Evolutionary conservation across 2,797 vertebrate species (phyloP).

Genomic region (Karalla daura): DNA sequence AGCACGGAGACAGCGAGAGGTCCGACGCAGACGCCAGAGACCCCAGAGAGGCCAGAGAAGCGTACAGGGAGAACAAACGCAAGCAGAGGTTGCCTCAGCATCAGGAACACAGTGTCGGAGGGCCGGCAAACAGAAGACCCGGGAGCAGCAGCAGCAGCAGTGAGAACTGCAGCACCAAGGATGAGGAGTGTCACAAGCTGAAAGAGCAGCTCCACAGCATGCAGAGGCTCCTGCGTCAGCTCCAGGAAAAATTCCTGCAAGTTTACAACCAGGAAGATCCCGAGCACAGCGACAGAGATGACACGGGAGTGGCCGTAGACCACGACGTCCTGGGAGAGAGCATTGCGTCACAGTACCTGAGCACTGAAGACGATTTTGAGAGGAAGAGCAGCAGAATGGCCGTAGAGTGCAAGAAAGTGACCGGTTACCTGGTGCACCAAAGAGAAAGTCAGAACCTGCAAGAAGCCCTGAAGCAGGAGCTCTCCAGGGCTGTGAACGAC

Average conservation of each 20-base stretch:
- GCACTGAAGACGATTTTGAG: constrained; percentile 46
- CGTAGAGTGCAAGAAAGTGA: constrained; percentile 57
- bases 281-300: constrained; percentile 64
- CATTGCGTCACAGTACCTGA: constrained; percentile 35
- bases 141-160: constrained; percentile 30
- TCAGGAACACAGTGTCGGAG: constrained; percentile 73
- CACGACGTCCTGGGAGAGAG: constrained; percentile 45
- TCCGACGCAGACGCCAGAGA: constrained; percentile 65
- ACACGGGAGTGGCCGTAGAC: constrained; percentile 37
- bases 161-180: constrained; percentile 67
- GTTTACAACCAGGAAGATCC: constrained; percentile 79
- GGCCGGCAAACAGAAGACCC: constrained; percentile 40
- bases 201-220: constrained; percentile 92
- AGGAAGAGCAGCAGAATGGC: constrained; percentile 42
- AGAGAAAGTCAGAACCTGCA: constrained; percentile 80
- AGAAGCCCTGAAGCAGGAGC: constrained; percentile 88
- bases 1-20: constrained; percentile 69
- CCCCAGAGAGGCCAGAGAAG: constrained; percentile 70
- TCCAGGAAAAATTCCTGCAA: constrained; percentile 89
- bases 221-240: constrained; percentile 87
- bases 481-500: constrained; percentile 84
- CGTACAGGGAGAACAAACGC: constrained; percentile 86
- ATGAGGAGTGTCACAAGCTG: constrained; percentile 85
- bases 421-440: constrained; percentile 60
- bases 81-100: constrained; percentile 88